These are phyloP conservation scores for Brenthis daphne DNA, from an alignment of 2,888 invertebrate genomes.

Conservation along the genomic window DNA sequence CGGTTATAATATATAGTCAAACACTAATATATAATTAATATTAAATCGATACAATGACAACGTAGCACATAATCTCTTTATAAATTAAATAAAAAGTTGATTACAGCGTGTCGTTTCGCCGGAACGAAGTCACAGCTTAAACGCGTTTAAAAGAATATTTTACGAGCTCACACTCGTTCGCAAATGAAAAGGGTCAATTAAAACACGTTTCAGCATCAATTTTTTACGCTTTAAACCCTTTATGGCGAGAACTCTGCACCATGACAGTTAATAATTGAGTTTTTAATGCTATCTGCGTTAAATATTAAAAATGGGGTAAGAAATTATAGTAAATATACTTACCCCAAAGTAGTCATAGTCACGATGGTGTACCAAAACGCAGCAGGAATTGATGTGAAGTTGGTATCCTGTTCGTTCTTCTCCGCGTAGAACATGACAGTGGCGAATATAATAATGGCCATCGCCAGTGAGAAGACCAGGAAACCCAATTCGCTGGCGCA, in stretches of 20 bases:
- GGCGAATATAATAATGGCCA: slow-evolving; percentile 99
- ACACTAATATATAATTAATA: background rate
- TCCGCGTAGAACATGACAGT: slow-evolving; percentile 99
- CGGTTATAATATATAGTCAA: background rate
- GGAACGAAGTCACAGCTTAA: slow-evolving; percentile 30
- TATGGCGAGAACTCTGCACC: slow-evolving; percentile 63
- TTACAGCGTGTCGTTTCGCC: slow-evolving; percentile 28
- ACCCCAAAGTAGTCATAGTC: slow-evolving; percentile 99
- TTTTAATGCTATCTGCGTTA: slow-evolving; percentile 56
- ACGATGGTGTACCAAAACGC: slow-evolving; percentile 99
- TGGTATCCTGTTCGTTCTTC: slow-evolving; percentile 98
- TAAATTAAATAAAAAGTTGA: slow-evolving; percentile 8
- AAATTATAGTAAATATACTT: slow-evolving; percentile 73
- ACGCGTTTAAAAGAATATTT: slow-evolving; percentile 44
- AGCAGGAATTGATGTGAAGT: slow-evolving; percentile 99
- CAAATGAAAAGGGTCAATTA: slow-evolving; percentile 49
- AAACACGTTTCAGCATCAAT: slow-evolving; percentile 51
- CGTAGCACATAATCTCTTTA: background rate
- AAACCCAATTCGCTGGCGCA: slow-evolving; percentile 99
- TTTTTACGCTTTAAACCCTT: slow-evolving; percentile 59
- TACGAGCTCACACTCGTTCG: slow-evolving; percentile 43
- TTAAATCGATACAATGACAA: slow-evolving; percentile 8
- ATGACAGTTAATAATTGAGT: slow-evolving; percentile 63
- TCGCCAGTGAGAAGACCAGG: slow-evolving; percentile 98
- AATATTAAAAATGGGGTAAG: slow-evolving; percentile 51